Conservation (phyloP, 2,797 vertebrate genomes). For the Zenarchopterus dispar region DNA sequence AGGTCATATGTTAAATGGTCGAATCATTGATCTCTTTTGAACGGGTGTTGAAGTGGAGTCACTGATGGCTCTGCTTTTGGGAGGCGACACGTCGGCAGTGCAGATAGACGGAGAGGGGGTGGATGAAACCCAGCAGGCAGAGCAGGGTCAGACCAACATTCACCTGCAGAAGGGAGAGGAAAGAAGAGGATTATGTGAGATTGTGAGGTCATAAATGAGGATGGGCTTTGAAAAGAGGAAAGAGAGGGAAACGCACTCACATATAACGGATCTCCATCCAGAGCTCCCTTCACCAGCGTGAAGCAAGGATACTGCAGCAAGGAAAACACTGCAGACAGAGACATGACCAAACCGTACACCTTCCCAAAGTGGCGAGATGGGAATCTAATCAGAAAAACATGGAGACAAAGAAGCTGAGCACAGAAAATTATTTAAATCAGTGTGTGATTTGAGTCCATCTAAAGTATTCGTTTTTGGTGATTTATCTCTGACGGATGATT, state of each 20-base stretch:
- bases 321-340: slow-evolving; percentile 87
- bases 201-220: background rate
- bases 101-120: slow-evolving; percentile 83
- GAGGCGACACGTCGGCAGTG: slow-evolving; percentile 74
- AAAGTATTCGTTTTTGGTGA: too few relatives aligned
- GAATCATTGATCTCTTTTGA: background rate
- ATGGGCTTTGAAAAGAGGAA: rapidly evolving
- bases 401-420: background rate
- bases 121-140: slow-evolving; percentile 84
- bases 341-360: slow-evolving; percentile 88
- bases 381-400: slow-evolving; percentile 79
- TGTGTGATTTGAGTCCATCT: too few relatives aligned
- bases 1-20: background rate
- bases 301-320: slow-evolving; percentile 90
- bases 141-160: slow-evolving; percentile 83
- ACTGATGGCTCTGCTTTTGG: slow-evolving; percentile 4
- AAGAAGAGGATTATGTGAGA: background rate
- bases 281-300: slow-evolving; percentile 81
- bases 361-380: slow-evolving; percentile 91
- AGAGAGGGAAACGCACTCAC: slow-evolving; percentile 77
- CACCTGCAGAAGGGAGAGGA: slow-evolving; percentile 76
- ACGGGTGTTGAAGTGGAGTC: slow-evolving; percentile 25
- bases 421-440: too few relatives aligned
- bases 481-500: too few relatives aligned
- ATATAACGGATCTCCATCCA: slow-evolving; percentile 85